phyloP scores from a whole-genome alignment of 2,888 invertebrate genomes.

The Gibbula magus region DNA sequence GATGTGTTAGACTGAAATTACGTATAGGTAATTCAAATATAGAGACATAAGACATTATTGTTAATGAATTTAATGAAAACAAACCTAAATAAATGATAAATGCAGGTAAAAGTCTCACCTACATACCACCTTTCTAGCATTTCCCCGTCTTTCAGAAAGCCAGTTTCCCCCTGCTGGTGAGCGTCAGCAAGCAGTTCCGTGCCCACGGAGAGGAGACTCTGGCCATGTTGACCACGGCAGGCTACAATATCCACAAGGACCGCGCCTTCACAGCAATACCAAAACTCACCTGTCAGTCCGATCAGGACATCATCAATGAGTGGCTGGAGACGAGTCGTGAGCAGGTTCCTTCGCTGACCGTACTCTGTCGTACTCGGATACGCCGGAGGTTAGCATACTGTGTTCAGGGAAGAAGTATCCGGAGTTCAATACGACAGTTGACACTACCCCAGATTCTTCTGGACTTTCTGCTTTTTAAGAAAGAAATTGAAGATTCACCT shows the following conservation, averaged over 20 bases:
- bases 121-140: too few relatives aligned
- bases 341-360: constrained; percentile 22
- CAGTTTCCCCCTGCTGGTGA: constrained; percentile 5
- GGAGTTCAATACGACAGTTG: constrained; percentile 7
- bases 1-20: too few relatives aligned
- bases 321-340: constrained; percentile 13
- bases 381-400: constrained; percentile 30
- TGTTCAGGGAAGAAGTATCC: constrained; percentile 27
- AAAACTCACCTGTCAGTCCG: not conserved
- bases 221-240: constrained; percentile 34
- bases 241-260: constrained; percentile 36
- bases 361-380: constrained; percentile 28
- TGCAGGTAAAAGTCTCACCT: too few relatives aligned
- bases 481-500: constrained; percentile 16
- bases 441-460: constrained; percentile 31
- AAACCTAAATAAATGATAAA: too few relatives aligned
- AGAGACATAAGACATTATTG: too few relatives aligned
- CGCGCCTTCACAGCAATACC: not conserved
- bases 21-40: too few relatives aligned
- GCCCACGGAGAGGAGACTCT: constrained; percentile 22
- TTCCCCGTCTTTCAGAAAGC: not conserved
- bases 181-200: not conserved
- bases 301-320: not conserved
- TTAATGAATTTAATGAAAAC: too few relatives aligned
- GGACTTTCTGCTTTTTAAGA: constrained; percentile 27